Conservation (phyloP, 2,888 invertebrate species). For the Acleris literana region DNA sequence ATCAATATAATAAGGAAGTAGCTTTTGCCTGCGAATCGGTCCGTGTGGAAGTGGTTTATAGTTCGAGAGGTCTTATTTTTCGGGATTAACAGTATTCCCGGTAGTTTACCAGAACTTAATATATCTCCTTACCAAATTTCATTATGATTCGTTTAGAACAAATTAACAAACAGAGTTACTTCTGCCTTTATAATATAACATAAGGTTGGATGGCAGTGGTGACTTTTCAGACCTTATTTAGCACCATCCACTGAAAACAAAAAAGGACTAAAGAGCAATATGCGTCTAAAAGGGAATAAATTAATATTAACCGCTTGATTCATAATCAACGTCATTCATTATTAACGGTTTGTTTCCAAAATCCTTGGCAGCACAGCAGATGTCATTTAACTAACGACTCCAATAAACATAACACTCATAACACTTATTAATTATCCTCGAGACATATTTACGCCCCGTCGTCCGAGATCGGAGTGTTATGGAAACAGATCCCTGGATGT, state of each 20-base stretch:
- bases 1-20: too few species aligned
- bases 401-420: constrained; percentile 29
- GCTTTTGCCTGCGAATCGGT: too few species aligned
- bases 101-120: too few species aligned
- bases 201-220: not conserved
- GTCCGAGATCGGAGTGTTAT: constrained; percentile 17
- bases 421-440: constrained; percentile 24
- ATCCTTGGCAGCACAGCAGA: constrained; percentile 4
- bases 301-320: constrained; percentile 12
- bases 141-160: too few species aligned
- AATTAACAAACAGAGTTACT: too few species aligned
- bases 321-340: constrained; percentile 5
- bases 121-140: too few species aligned
- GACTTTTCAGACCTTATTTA: not conserved
- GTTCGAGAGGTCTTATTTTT: too few species aligned
- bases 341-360: constrained; percentile 22
- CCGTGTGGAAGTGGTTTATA: too few species aligned
- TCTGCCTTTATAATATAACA: too few species aligned
- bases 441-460: constrained; percentile 17
- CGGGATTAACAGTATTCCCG: too few species aligned
- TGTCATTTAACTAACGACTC: constrained; percentile 17
- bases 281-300: not conserved
- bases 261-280: not conserved
- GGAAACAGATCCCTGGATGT: constrained; percentile 21
- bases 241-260: not conserved